phyloP scores from a whole-genome alignment of 2,113 vertebrate species.

The Murina feae region DNA sequence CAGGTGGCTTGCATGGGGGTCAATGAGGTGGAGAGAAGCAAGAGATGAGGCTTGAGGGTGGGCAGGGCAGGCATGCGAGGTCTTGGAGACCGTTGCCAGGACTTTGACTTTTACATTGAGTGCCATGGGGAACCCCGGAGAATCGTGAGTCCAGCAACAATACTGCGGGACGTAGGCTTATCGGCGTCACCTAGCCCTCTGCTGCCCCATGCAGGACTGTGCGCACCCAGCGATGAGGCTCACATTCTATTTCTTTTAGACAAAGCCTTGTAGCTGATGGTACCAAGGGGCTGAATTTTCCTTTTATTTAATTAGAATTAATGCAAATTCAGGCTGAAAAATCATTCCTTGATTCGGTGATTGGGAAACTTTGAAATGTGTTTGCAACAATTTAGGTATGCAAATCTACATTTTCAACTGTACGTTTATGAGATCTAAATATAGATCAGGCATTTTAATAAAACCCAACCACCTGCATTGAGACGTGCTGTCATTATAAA shows the following conservation, averaged over 20 bases:
- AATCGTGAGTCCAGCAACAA: background rate
- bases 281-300: background rate
- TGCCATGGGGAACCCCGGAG: background rate
- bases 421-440: conserved; percentile 14
- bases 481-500: conserved; percentile 6
- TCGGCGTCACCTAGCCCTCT: accelerated
- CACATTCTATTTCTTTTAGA: too few species aligned
- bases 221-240: background rate
- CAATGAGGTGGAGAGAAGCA: background rate
- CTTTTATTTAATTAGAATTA: background rate
- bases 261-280: background rate
- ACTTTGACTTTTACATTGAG: background rate
- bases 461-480: background rate
- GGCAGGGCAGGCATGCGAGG: background rate
- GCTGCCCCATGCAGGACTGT: accelerated
- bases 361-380: conserved; percentile 29
- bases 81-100: background rate
- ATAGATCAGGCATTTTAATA: conserved; percentile 16
- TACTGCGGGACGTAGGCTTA: accelerated
- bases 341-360: conserved; percentile 7
- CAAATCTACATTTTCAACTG: background rate
- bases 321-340: conserved; percentile 29
- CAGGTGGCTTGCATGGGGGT: accelerated
- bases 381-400: background rate
- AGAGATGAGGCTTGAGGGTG: background rate